Evolutionary conservation across 2,888 invertebrate species (phyloP).

Genomic region (Mesoligia furuncula): DNA sequence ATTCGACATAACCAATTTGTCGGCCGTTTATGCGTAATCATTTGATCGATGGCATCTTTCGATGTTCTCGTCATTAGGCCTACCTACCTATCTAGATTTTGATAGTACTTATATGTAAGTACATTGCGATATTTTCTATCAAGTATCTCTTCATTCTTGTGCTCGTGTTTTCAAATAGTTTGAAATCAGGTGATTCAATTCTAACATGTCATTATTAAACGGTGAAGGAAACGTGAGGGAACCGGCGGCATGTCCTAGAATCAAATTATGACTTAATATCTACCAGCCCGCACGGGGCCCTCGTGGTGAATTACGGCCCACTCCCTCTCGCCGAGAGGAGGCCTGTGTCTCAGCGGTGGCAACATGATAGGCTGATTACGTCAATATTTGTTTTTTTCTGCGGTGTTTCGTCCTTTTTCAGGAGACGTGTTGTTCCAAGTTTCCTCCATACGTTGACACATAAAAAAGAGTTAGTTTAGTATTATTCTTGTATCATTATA

Average conservation of each 20-base stretch:
- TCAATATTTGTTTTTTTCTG: no score
- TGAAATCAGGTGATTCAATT: neutral
- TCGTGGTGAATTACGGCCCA: no score
- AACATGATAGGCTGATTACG: no score
- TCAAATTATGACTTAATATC: no score
- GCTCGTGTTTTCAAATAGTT: neutral
- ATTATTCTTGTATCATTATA: neutral
- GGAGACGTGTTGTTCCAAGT: no score
- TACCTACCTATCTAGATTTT: slow-evolving; percentile 16
- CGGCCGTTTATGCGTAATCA: slow-evolving; percentile 56
- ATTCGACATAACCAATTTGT: slow-evolving; percentile 61
- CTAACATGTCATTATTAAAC: no score
- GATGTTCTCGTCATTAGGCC: slow-evolving; percentile 17
- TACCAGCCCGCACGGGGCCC: no score
- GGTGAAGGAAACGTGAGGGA: no score
- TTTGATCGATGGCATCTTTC: slow-evolving; percentile 57
- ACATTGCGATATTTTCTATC: neutral
- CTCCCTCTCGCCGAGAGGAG: no score
- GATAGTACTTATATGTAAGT: neutral
- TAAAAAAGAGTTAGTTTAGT: neutral
- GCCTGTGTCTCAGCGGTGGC: no score
- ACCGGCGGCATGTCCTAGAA: no score
- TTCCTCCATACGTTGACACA: neutral
- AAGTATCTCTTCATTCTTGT: neutral
- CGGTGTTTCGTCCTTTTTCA: no score